Conservation (phyloP, 2,797 vertebrate genomes). For the Falco cherrug region DNA sequence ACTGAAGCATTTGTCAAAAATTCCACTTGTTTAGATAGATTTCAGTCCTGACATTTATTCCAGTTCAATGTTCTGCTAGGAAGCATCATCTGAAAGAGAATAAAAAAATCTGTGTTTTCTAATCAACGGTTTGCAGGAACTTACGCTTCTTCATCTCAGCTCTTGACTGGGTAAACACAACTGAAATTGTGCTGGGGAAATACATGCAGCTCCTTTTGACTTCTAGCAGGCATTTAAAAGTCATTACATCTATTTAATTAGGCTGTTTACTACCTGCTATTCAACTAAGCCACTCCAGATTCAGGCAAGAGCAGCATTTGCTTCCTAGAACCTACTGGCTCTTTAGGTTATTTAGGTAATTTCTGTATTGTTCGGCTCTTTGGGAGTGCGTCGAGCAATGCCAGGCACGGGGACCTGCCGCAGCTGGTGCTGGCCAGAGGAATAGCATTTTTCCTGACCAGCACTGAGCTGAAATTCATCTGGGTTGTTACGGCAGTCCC, state of each 20-base stretch:
- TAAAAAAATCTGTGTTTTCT: not conserved
- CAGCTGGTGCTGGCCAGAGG: not conserved
- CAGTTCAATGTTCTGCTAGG: not conserved
- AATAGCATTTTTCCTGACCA: not conserved
- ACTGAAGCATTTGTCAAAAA: not conserved
- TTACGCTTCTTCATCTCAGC: not conserved
- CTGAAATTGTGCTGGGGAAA: not conserved
- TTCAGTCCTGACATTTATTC: not conserved
- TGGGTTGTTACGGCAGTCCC: not conserved
- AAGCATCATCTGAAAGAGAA: not conserved
- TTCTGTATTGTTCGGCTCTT: not conserved
- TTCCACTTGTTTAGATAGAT: conserved; percentile 1
- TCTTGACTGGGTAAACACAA: not conserved
- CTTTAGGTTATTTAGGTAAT: not conserved
- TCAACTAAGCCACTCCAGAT: not conserved
- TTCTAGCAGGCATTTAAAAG: not conserved
- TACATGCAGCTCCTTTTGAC: not conserved
- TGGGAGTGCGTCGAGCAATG: not conserved
- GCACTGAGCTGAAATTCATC: not conserved
- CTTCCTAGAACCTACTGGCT: not conserved
- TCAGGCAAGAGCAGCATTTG: not conserved
- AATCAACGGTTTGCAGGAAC: not conserved
- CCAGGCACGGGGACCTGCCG: not conserved
- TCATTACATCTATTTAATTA: not conserved
- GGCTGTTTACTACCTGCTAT: not conserved